Evolutionary conservation across 2,113 vertebrate species (phyloP).

Genomic region (Petromus typicus): DNA sequence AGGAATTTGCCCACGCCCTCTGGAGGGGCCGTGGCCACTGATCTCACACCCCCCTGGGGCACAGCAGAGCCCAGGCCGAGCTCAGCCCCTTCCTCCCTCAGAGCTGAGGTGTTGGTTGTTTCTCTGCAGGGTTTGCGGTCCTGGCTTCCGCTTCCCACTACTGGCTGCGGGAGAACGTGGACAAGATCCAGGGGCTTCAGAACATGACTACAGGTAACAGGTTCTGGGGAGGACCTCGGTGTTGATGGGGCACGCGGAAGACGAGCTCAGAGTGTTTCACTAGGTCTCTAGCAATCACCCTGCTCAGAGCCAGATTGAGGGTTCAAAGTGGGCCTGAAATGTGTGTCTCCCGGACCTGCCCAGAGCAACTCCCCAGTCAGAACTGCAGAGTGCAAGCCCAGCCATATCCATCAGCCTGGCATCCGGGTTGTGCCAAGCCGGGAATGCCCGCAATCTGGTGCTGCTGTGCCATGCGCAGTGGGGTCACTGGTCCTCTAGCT

Average conservation of each 20-base stretch:
- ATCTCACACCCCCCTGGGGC: background rate
- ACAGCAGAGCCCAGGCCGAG: background rate
- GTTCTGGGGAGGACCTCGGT: rapidly evolving
- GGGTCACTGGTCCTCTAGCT: background rate
- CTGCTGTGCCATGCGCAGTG: background rate
- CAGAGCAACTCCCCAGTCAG: background rate
- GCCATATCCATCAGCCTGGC: background rate
- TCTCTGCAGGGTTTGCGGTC: conserved; percentile 92
- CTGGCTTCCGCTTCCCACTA: conserved; percentile 95
- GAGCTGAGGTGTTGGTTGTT: background rate
- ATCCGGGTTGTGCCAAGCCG: rapidly evolving
- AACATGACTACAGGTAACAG: conserved; percentile 91
- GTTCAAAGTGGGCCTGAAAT: background rate
- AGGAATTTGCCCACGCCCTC: background rate
- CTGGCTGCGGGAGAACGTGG: conserved; percentile 95
- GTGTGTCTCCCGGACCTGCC: background rate
- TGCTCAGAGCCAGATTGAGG: conserved; percentile 32
- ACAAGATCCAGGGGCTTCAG: conserved; percentile 93
- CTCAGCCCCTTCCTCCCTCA: background rate
- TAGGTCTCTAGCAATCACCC: background rate
- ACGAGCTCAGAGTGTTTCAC: conserved; percentile 43
- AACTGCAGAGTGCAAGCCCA: too few relatives aligned
- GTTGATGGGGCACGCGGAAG: background rate
- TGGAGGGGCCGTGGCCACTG: rapidly evolving
- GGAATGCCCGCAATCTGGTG: background rate